Conservation (phyloP, 1,140 invertebrate species). For the Cyphomyrmex costatus region DNA sequence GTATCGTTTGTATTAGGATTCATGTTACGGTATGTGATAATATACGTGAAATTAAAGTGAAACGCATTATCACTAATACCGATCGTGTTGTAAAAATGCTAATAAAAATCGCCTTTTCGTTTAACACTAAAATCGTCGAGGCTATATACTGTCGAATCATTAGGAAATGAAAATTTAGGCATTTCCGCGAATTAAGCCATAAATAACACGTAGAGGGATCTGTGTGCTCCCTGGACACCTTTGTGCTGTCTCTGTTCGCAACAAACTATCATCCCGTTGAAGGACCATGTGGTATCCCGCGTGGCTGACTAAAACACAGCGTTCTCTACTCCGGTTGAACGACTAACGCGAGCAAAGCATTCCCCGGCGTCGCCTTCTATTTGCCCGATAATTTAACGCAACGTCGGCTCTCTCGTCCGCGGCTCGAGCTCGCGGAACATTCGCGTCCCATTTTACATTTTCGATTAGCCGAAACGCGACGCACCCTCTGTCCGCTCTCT, state of each 20-base stretch:
- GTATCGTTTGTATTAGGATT: too few species aligned
- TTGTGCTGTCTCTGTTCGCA: slow-evolving; percentile 34
- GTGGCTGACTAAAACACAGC: slow-evolving; percentile 44
- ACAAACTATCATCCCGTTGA: slow-evolving; percentile 47
- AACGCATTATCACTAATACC: too few species aligned
- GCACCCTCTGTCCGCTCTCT: slow-evolving; percentile 53
- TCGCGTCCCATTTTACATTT: slow-evolving; percentile 72
- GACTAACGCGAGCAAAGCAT: slow-evolving; percentile 55
- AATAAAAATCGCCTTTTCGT: too few species aligned
- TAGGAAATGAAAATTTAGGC: not conserved
- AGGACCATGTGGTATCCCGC: slow-evolving; percentile 20
- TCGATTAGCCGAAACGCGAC: slow-evolving; percentile 75
- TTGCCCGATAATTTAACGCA: slow-evolving; percentile 73
- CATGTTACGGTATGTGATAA: too few species aligned
- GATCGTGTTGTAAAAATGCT: too few species aligned
- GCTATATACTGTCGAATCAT: not conserved
- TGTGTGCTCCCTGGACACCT: slow-evolving; percentile 38
- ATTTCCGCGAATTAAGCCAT: slow-evolving; percentile 46
- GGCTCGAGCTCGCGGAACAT: slow-evolving; percentile 16
- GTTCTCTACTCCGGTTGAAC: slow-evolving; percentile 29
- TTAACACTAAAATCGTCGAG: not conserved
- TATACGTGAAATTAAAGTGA: too few species aligned
- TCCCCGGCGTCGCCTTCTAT: slow-evolving; percentile 67
- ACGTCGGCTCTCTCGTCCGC: slow-evolving; percentile 58
- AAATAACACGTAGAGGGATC: slow-evolving; percentile 42